Percentiles rank a stretch among this genome's conserved stretches.
phyloP scores from a whole-genome alignment of 2,888 invertebrate genomes.

The Pandemis cinnamomeana region DNA sequence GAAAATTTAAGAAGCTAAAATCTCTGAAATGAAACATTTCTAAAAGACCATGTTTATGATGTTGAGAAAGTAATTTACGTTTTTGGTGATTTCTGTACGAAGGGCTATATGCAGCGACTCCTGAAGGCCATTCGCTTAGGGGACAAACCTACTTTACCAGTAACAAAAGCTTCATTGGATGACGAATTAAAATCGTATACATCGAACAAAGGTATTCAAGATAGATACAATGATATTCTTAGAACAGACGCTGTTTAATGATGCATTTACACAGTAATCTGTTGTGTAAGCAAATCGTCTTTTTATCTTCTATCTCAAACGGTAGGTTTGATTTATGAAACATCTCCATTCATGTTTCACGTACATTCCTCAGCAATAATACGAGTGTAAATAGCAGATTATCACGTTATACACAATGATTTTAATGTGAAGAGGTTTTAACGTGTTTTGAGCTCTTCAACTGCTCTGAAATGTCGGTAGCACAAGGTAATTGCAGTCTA shows the following conservation, averaged over 20 bases:
- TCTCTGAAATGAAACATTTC: no score
- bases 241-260: slow-evolving; percentile 14
- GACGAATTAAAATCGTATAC: background rate
- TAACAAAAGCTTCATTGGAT: background rate
- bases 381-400: background rate
- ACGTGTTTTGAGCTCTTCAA: no score
- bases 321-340: slow-evolving; percentile 5
- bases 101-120: background rate
- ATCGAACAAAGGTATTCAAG: slow-evolving; percentile 15
- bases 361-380: background rate
- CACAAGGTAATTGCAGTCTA: no score
- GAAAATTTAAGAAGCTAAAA: no score
- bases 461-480: no score
- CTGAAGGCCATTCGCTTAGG: background rate
- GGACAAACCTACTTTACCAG: no score
- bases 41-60: no score
- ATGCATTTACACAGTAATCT: slow-evolving; percentile 14
- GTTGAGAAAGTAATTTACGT: no score
- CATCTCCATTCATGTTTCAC: slow-evolving; percentile 1
- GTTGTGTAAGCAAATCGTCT: background rate
- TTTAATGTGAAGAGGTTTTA: no score
- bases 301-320: slow-evolving; percentile 4
- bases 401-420: no score
- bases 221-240: slow-evolving; percentile 19
- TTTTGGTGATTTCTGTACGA: no score